phyloP scores from a whole-genome alignment of 2,113 vertebrate species.

The Alligator mississippiensis region DNA sequence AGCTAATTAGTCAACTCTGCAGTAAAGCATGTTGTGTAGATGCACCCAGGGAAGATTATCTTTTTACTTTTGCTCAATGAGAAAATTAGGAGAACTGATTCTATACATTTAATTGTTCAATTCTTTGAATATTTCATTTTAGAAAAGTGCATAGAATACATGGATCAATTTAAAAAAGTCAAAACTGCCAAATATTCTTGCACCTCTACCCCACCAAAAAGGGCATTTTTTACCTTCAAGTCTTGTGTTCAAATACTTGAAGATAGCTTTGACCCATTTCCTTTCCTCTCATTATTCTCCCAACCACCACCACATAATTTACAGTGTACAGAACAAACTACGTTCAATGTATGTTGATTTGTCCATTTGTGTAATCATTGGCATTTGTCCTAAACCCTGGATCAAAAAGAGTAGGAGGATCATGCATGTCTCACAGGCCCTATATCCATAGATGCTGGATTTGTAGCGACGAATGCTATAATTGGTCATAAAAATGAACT shows the following conservation, averaged over 20 bases:
- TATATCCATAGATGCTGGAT: neutral
- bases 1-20: no score
- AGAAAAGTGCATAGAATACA: neutral
- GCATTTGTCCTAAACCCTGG: neutral
- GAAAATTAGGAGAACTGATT: no score
- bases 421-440: neutral
- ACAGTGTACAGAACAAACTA: neutral
- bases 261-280: neutral
- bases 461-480: neutral
- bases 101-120: neutral
- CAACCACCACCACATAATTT: neutral
- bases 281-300: neutral
- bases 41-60: no score
- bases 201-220: constrained; percentile 5
- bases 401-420: neutral
- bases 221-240: neutral
- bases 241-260: constrained; percentile 25
- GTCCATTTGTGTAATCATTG: neutral
- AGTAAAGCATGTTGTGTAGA: no score
- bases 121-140: neutral
- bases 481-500: neutral
- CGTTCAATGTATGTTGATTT: neutral
- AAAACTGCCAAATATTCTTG: constrained; percentile 3
- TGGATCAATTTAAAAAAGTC: neutral
- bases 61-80: no score